Evolutionary conservation across 2,888 invertebrate genomes (phyloP).

Genomic region (Agrilus cyanescens): DNA sequence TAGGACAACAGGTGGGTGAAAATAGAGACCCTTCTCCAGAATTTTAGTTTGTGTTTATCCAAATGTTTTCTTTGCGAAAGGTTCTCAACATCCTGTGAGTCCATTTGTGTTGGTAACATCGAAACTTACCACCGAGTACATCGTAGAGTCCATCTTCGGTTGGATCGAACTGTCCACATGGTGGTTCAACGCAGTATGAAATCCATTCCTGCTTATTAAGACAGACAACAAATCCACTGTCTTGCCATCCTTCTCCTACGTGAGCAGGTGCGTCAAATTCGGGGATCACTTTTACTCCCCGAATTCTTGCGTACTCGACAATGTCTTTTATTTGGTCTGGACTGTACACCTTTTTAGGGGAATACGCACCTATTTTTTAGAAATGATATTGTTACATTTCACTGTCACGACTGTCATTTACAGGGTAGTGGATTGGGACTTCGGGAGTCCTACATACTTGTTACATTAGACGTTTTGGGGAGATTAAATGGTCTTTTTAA

Average conservation of each 20-base stretch:
- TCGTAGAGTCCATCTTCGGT: slow-evolving; percentile 57
- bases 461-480: no score
- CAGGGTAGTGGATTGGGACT: no score
- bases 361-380: slow-evolving; percentile 65
- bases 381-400: slow-evolving; percentile 32
- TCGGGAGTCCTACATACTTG: no score
- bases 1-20: no score
- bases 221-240: slow-evolving; percentile 52
- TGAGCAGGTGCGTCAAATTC: slow-evolving; percentile 90
- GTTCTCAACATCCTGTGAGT: no score
- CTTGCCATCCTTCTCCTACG: slow-evolving; percentile 79
- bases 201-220: slow-evolving; percentile 67
- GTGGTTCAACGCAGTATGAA: slow-evolving; percentile 65
- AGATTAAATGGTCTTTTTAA: no score
- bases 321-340: slow-evolving; percentile 43
- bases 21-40: not conserved
- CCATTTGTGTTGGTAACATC: not conserved
- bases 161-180: slow-evolving; percentile 75
- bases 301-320: slow-evolving; percentile 54
- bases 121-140: slow-evolving; percentile 39
- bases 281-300: slow-evolving; percentile 79
- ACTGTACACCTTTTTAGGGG: slow-evolving; percentile 55
- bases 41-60: not conserved
- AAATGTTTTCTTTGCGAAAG: no score
- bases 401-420: no score